Evolutionary conservation across 2,113 vertebrate species (phyloP).

Genomic region (Pao palembangensis): DNA sequence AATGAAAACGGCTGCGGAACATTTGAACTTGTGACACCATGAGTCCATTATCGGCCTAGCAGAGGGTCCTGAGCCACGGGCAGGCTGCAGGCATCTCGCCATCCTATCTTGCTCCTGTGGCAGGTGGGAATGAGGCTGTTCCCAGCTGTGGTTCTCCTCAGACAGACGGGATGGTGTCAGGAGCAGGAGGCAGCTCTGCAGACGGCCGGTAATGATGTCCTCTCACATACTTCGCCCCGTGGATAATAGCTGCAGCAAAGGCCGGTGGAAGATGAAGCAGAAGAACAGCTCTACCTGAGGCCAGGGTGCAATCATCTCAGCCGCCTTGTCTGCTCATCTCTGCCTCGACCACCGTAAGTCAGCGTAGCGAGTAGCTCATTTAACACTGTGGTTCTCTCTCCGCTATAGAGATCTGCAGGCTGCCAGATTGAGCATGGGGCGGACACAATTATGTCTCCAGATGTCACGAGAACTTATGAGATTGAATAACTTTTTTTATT

Average conservation of each 20-base stretch:
- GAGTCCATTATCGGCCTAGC: constrained; percentile 57
- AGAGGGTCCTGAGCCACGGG: constrained; percentile 33
- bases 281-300: constrained; percentile 36
- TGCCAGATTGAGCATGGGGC: constrained; percentile 58
- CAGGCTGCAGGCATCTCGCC: constrained; percentile 41
- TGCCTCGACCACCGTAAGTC: constrained; percentile 45
- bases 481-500: constrained; percentile 34
- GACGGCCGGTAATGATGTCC: constrained; percentile 70
- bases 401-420: constrained; percentile 58
- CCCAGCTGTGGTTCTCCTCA: constrained; percentile 48
- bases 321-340: constrained; percentile 54
- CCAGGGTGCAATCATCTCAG: constrained; percentile 33
- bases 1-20: constrained; percentile 20
- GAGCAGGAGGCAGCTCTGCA: constrained; percentile 45
- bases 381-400: constrained; percentile 64
- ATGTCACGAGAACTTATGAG: constrained; percentile 50
- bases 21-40: constrained; percentile 45
- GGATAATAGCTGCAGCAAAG: constrained; percentile 55
- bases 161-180: constrained; percentile 47
- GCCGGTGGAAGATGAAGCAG: constrained; percentile 43
- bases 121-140: constrained; percentile 76
- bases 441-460: constrained; percentile 60
- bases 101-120: constrained; percentile 68
- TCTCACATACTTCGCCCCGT: constrained; percentile 52
- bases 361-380: constrained; percentile 60